phyloP scores from a whole-genome alignment of 1,140 invertebrate species.

The Caerostris extrusa region DNA sequence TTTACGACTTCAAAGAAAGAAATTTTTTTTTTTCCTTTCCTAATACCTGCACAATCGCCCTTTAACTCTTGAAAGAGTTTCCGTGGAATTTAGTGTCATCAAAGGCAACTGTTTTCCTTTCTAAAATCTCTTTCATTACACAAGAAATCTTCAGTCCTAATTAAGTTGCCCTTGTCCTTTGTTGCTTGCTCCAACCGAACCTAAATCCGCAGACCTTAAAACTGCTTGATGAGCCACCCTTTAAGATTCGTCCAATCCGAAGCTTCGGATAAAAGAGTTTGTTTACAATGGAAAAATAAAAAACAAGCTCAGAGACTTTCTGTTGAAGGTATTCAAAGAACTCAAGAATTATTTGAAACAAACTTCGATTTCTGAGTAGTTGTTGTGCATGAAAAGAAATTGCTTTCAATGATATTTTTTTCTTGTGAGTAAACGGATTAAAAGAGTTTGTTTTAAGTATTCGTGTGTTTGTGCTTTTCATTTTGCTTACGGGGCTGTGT shows the following conservation, averaged over 20 bases:
- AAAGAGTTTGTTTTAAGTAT: background rate
- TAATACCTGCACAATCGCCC: background rate
- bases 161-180: slow-evolving; percentile 6
- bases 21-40: background rate
- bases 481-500: too few relatives aligned
- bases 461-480: background rate
- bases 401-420: background rate
- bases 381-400: background rate
- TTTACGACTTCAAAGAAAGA: background rate
- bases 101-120: background rate
- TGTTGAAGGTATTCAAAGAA: background rate
- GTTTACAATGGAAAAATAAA: background rate
- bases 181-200: background rate
- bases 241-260: background rate
- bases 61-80: background rate
- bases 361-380: background rate
- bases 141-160: background rate
- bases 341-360: slow-evolving; percentile 1
- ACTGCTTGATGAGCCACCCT: background rate
- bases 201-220: slow-evolving; percentile 8
- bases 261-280: background rate
- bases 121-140: background rate
- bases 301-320: background rate
- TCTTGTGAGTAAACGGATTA: background rate
- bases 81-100: background rate